These are phyloP conservation scores for Strix uralensis DNA, from an alignment of 2,113 vertebrate genomes.

Conservation along the genomic window DNA sequence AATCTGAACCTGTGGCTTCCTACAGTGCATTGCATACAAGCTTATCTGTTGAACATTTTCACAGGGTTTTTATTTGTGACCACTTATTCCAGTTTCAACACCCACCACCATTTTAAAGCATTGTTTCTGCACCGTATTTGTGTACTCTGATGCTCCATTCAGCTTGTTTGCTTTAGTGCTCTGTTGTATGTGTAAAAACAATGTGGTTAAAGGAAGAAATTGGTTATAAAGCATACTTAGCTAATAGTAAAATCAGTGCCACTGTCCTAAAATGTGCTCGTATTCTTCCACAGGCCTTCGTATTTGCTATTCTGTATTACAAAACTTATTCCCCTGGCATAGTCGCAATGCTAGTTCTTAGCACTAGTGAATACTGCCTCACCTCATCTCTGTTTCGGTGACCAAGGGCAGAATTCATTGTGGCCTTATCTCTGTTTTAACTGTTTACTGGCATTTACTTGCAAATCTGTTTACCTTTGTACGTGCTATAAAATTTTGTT, in stretches of 20 bases:
- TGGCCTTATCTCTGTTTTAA: conserved; percentile 79
- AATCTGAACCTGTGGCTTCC: conserved; percentile 56
- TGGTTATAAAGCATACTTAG: not conserved
- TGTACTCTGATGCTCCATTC: not conserved
- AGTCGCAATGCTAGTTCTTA: conserved; percentile 19
- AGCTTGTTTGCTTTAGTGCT: not conserved
- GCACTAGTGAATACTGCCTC: conserved; percentile 61
- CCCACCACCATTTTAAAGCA: not conserved
- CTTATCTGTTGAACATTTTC: not conserved
- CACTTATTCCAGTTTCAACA: not conserved
- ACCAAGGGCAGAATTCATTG: conserved; percentile 77
- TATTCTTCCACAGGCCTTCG: conserved; percentile 45
- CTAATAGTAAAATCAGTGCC: conserved; percentile 31
- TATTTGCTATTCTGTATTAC: not conserved
- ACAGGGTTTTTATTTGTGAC: conserved; percentile 28
- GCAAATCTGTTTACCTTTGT: conserved; percentile 62
- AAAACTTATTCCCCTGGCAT: not conserved
- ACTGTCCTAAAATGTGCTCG: conserved; percentile 12
- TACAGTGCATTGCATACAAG: not conserved
- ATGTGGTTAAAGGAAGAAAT: conserved; percentile 35
- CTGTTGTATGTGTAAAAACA: conserved; percentile 1
- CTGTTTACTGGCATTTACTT: conserved; percentile 72
- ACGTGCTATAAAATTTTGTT: conserved; percentile 26
- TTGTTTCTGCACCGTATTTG: not conserved
- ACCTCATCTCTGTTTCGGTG: conserved; percentile 63